Base-by-base conservation (phyloP, 2,797 vertebrate genomes). In the Eremophila alpestris region DNA sequence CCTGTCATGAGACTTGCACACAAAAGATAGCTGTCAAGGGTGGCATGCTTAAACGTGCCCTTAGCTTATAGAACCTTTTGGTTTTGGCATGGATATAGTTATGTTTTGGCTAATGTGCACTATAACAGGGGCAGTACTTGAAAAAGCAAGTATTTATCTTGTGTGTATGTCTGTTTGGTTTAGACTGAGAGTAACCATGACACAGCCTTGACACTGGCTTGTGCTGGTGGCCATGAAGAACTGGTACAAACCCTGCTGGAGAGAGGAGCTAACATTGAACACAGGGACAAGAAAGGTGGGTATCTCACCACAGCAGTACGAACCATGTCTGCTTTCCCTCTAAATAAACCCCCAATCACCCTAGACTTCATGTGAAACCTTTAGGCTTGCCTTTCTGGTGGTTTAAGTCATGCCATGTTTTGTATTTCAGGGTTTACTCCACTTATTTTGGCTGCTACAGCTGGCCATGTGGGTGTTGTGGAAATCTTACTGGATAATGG, bases 181-280 rank as follows among this genome's bases (percentile, higher is more conserved):
- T 84, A 98, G 98, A 98, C 98, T 41, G 98, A 98, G 94, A 98
- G 98, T 87, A 98, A 98, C 90, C 98, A 98, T 68, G 98, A 98
- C 83, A 98, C 98, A 2, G 98, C 98, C 8, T 83, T 98, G 93
- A 98, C 98, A 0, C 98, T 98, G 80, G 98, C 98, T 36, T 98
- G 98, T 96, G 98, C 98, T 80, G 98, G 98, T 80, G 98, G 98
- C 90, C 98, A 98, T 17, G 98, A 98, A 65, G 98, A 98, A 27
- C 96, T 98, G 87, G 98, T 98, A 18, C 98, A 98, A 54, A 98
- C 98, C 5, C 96, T 98, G 87, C 95, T 98, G 16, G 98, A 98
- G 94, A 97, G 98, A 92, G 98, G 98, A 93, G 98, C 98, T 49
- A 98, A 98, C 74, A 98, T 98, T 70, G 98, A 98, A 27, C 98